phyloP scores from a whole-genome alignment of 2,113 vertebrate species.

The Sus scrofa region DNA sequence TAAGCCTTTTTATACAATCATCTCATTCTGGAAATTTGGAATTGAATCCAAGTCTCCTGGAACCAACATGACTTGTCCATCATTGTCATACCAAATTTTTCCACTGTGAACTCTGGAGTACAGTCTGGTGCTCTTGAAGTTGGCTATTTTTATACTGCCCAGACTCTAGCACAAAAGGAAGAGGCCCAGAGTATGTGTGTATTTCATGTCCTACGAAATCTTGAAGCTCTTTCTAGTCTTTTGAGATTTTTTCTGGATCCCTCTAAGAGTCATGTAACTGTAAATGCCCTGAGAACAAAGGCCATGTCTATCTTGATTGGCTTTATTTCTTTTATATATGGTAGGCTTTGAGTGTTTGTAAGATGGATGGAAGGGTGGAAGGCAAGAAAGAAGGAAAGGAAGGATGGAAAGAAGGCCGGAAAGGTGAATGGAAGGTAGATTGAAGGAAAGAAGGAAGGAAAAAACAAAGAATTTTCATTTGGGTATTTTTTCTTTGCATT shows the following conservation, averaged over 20 bases:
- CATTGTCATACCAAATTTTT: constrained; percentile 10
- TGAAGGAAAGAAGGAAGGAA: not conserved
- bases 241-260: not conserved
- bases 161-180: not conserved
- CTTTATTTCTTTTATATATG: not conserved
- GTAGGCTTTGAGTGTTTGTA: not conserved
- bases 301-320: not conserved
- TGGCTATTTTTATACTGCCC: not conserved
- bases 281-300: not conserved
- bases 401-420: not conserved
- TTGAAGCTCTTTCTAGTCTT: not conserved
- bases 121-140: not conserved
- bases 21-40: constrained; percentile 37
- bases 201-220: constrained; percentile 5
- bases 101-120: not conserved
- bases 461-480: not conserved
- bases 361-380: not conserved
- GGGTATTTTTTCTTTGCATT: not conserved
- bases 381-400: not conserved
- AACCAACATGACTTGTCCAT: not conserved
- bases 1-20: not conserved
- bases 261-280: not conserved
- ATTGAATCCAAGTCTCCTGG: not conserved
- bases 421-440: not conserved
- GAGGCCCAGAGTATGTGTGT: not conserved